Evolutionary conservation across 2,113 vertebrate species (phyloP).

Genomic region (Alectura lathami): DNA sequence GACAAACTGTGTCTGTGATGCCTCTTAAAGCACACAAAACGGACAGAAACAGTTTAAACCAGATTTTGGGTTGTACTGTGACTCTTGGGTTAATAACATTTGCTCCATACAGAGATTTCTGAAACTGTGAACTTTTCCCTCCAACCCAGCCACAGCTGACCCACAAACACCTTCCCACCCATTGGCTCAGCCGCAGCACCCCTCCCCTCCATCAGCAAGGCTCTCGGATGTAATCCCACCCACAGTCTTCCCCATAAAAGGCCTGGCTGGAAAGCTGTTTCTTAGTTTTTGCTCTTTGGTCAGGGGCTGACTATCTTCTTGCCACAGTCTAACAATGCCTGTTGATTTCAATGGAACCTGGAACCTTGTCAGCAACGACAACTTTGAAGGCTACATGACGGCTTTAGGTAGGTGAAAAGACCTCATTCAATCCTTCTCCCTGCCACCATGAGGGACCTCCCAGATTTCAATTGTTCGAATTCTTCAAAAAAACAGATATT

Average conservation of each 20-base stretch:
- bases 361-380: constrained; percentile 85
- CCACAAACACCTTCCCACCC: background rate
- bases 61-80: background rate
- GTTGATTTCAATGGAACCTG: constrained; percentile 83
- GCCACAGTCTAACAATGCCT: constrained; percentile 69
- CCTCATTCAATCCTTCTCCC: background rate
- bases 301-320: background rate
- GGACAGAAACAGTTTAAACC: background rate
- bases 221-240: background rate
- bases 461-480: background rate
- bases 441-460: background rate
- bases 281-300: background rate
- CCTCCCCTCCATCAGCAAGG: background rate
- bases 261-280: fast-evolving
- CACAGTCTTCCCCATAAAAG: constrained; percentile 22
- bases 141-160: background rate
- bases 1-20: background rate
- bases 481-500: background rate
- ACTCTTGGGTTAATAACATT: constrained; percentile 51
- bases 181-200: background rate
- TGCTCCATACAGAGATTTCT: constrained; percentile 48
- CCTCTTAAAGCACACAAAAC: background rate
- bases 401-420: constrained; percentile 80
- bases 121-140: constrained; percentile 60
- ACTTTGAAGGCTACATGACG: constrained; percentile 86